Evolutionary conservation across 2,888 invertebrate genomes (phyloP).

Genomic region (Drepana falcataria): DNA sequence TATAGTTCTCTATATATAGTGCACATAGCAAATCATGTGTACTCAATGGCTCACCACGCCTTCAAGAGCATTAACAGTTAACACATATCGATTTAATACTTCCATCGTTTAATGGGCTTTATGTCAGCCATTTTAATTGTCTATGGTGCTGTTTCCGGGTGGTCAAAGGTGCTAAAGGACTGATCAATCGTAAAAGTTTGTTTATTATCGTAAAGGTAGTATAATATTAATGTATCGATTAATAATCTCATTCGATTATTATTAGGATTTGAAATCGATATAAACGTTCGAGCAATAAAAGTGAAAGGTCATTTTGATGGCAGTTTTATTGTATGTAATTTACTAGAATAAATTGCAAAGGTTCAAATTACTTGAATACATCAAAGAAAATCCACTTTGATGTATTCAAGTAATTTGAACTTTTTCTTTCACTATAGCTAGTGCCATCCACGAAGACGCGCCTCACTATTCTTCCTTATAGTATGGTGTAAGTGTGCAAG

Average conservation of each 20-base stretch:
- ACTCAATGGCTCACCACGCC: too few relatives aligned
- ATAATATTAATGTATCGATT: not conserved
- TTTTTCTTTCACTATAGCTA: too few relatives aligned
- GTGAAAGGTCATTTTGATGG: not conserved
- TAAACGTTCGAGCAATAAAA: not conserved
- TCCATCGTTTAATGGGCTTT: constrained; percentile 14
- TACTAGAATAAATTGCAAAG: not conserved
- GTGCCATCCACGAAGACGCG: too few relatives aligned
- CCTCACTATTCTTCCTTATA: too few relatives aligned
- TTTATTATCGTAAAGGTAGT: not conserved
- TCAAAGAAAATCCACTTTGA: too few relatives aligned
- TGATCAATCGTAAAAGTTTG: not conserved
- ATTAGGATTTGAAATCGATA: not conserved
- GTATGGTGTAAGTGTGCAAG: too few relatives aligned
- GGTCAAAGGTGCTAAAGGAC: constrained; percentile 18
- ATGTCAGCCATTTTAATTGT: constrained; percentile 26
- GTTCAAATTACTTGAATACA: too few relatives aligned
- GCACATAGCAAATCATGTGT: too few relatives aligned
- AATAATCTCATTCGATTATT: not conserved
- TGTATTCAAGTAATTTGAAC: too few relatives aligned
- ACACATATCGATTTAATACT: constrained; percentile 20
- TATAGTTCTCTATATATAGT: too few relatives aligned
- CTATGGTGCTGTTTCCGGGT: constrained; percentile 25
- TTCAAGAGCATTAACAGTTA: constrained; percentile 17
- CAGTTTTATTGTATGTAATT: not conserved